Evolutionary conservation across 2,888 invertebrate species (phyloP), one percentile per base, ranked within the genome.

Genomic region (Mayetiola destructor): DNA sequence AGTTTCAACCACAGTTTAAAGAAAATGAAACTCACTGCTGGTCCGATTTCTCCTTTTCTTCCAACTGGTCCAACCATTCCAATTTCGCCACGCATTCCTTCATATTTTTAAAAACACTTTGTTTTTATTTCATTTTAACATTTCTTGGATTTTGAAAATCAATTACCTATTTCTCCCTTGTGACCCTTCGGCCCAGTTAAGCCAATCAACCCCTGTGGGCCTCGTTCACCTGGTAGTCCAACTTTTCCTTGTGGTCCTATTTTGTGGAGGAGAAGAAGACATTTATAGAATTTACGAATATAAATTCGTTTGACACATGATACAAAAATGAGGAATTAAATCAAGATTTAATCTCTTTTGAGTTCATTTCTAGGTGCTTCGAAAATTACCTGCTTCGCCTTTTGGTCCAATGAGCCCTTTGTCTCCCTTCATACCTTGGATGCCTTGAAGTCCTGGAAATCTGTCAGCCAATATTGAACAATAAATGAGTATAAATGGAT

Each of bases 11-110:
- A 32, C 32, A 32, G 12, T 32, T 12, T 9, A 32, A 8, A 12
- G 12, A 32, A 32, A 32, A 32, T 8, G 12, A 32, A 32, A 9
- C 32, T 32, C 12, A 32, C 32, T 32, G 32, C 8, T 32, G 32
- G 32, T 32, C 42, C 42, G 12, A 12, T 21, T 42, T 21, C 23
- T 6, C 42, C 42, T 12, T 84, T 82, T 61, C 85, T 72, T 59
- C 89, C 90, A 9, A 85, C 84, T 23, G 84, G 76, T n/a, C 88
- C 88, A 70, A 79, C 77, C 57, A 82, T 74, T 21, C 88, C 88
- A 32, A 75, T 66, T 63, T 52, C 29, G 3, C 52, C 52, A 6
- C 52, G 53, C 4, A 53, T 18, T 32, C 32, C 32, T 32, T 32
- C 8, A n/a, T n/a, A n/a, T n/a, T n/a, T n/a, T n/a, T n/a, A n/a